Base-by-base conservation (phyloP, 2,113 vertebrate species). In the Chaetodon trifascialis region DNA sequence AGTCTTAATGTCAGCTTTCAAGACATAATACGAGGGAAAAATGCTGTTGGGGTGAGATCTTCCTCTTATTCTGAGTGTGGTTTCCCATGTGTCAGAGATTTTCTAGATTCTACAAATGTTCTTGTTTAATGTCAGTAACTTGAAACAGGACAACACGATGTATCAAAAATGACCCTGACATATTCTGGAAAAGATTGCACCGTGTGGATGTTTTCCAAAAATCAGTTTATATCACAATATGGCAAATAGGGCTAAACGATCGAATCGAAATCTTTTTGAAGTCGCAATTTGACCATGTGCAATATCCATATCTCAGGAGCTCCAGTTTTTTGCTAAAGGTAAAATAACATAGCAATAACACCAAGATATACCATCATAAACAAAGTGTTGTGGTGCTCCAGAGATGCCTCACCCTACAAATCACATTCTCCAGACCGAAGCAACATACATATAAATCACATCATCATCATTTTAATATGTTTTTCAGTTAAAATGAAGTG, bases 1-100 rank as follows among this genome's bases (percentile, higher is more conserved):
- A 73, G 64, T 64, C 49, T 82, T 47, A 47, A 84, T 64, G 76
- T 84, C 17, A 81, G 19, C 56, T 63, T 77, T 84, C 12, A 42
- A 79, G 49, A 69, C 68, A 62, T 83, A 21, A 84, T 64, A 84
- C 17, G 10, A 15, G 25, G 9, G 9, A 38, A 60, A 76, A 47
- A 30, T 56, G 15, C 17, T 47, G 52, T n/a, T 17, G 19, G 38
- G 11, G 14, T 23, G 38, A 68, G 5, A 63, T 44, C 5, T 36
- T 76, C 4, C 21, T 66, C 14, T 76, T 25, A 34, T 79, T 72
- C 36, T n/a, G 25, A 64, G 40, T 73, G 46, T 52, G 30, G 10
- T 62, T 85, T 67, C 5, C 36, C 5, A 30, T n/a, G 4, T 23
- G 17, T 34, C 47, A 55, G 52, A 14, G 21, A 30, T 72, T 59